Conservation (phyloP, 2,888 invertebrate genomes). For the Lamproptera curius region DNA sequence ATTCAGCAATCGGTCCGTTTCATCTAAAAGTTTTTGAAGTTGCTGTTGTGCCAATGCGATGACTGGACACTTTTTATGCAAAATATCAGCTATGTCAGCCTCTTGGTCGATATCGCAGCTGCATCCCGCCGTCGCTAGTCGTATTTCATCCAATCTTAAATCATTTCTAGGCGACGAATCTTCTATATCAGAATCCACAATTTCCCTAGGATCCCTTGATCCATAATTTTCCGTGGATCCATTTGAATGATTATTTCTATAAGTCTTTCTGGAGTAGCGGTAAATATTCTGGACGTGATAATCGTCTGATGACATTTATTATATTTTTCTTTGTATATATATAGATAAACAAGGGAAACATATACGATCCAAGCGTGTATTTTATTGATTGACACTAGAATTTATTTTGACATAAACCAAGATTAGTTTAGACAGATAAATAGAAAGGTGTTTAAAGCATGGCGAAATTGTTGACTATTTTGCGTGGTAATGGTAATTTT, state of each 20-base stretch:
- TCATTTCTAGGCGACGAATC: slow-evolving; percentile 30
- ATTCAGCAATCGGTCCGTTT: slow-evolving; percentile 53
- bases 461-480: too few relatives aligned
- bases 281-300: slow-evolving; percentile 58
- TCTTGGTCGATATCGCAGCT: slow-evolving; percentile 54
- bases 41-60: slow-evolving; percentile 62
- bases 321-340: background rate
- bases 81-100: slow-evolving; percentile 53
- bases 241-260: slow-evolving; percentile 44
- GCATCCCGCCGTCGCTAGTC: slow-evolving; percentile 36
- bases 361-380: too few relatives aligned
- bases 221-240: slow-evolving; percentile 36
- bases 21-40: slow-evolving; percentile 53
- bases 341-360: too few relatives aligned
- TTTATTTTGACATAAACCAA: background rate
- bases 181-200: slow-evolving; percentile 26
- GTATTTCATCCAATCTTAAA: slow-evolving; percentile 22
- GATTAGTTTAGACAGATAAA: background rate
- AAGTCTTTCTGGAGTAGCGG: slow-evolving; percentile 58
- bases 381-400: background rate
- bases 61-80: slow-evolving; percentile 66
- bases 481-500: too few relatives aligned
- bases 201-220: slow-evolving; percentile 35
- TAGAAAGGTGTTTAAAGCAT: too few relatives aligned
- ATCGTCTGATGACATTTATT: slow-evolving; percentile 52